Percentiles rank a stretch among this genome's conserved stretches.
Evolutionary conservation across 2,888 invertebrate species (phyloP).

Genomic region (Thumatha senex): DNA sequence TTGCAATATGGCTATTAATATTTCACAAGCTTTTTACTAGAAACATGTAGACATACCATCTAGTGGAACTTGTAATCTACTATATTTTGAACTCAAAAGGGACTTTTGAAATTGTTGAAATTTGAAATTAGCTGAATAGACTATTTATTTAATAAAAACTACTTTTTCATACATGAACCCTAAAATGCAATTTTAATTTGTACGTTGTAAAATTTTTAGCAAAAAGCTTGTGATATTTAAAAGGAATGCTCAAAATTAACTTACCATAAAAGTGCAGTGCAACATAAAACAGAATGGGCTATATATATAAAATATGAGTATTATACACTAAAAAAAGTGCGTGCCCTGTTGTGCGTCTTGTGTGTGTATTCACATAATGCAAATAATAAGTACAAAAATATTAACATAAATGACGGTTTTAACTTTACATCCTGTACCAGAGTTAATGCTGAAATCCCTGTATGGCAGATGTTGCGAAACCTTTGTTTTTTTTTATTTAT

Average conservation of each 20-base stretch:
- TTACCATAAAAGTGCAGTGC: constrained; percentile 57
- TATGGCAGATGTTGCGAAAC: too few species aligned
- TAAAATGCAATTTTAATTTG: too few species aligned
- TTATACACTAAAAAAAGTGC: constrained; percentile 1
- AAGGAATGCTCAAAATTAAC: constrained; percentile 50
- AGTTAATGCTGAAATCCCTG: too few species aligned
- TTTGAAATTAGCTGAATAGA: too few species aligned
- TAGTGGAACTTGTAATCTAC: neutral
- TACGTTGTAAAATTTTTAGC: neutral
- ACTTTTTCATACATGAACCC: too few species aligned
- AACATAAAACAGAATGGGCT: constrained; percentile 31
- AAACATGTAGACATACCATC: neutral
- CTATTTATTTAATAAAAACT: too few species aligned
- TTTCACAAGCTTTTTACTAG: neutral
- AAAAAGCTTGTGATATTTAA: constrained; percentile 32
- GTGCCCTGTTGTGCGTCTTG: constrained; percentile 9
- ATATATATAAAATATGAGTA: constrained; percentile 6
- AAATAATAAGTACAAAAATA: neutral
- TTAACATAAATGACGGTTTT: neutral
- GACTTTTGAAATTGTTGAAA: too few species aligned
- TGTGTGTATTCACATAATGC: constrained; percentile 3
- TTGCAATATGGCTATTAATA: neutral
- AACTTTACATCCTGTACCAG: too few species aligned
- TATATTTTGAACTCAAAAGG: neutral
- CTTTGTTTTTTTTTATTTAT: too few species aligned